phyloP scores from a whole-genome alignment of 2,797 vertebrate genomes.

The Hyperoplus lanceolatus region DNA sequence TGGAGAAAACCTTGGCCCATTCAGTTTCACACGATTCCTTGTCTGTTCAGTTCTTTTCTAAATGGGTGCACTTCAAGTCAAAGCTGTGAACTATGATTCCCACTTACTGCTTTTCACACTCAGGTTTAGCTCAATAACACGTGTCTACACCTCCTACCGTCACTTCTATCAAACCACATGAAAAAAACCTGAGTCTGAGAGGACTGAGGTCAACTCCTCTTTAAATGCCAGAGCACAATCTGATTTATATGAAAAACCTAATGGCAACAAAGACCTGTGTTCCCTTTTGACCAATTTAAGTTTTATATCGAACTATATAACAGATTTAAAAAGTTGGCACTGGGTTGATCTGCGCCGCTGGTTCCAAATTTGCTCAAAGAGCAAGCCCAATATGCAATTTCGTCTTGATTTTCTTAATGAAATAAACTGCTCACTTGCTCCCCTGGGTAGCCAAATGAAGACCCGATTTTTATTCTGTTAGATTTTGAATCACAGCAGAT shows the following conservation, averaged over 20 bases:
- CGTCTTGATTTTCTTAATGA: slow-evolving; percentile 18
- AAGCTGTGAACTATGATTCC: slow-evolving; percentile 9
- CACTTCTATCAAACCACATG: slow-evolving; percentile 8
- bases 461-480: slow-evolving; percentile 10
- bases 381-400: slow-evolving; percentile 7
- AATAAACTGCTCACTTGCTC: slow-evolving; percentile 10
- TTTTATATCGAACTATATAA: slow-evolving; percentile 18
- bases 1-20: background rate
- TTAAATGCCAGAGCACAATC: background rate
- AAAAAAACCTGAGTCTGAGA: slow-evolving; percentile 13
- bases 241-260: slow-evolving; percentile 3
- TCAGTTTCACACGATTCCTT: background rate
- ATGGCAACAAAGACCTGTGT: slow-evolving; percentile 13
- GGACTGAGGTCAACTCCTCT: background rate
- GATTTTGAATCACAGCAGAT: slow-evolving; percentile 11
- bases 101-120: slow-evolving; percentile 42
- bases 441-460: slow-evolving; percentile 3
- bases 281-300: background rate
- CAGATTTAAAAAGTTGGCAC: background rate
- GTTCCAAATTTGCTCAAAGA: slow-evolving; percentile 31
- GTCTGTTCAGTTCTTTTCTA: background rate
- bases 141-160: background rate
- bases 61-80: background rate
- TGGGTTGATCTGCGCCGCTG: slow-evolving; percentile 22
- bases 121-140: slow-evolving; percentile 6